A percentile compares a stretch with the other conserved stretches of the same genome.
These are phyloP conservation scores for Asarcornis scutulata DNA, from an alignment of 2,113 vertebrate species.

Conservation along the genomic window DNA sequence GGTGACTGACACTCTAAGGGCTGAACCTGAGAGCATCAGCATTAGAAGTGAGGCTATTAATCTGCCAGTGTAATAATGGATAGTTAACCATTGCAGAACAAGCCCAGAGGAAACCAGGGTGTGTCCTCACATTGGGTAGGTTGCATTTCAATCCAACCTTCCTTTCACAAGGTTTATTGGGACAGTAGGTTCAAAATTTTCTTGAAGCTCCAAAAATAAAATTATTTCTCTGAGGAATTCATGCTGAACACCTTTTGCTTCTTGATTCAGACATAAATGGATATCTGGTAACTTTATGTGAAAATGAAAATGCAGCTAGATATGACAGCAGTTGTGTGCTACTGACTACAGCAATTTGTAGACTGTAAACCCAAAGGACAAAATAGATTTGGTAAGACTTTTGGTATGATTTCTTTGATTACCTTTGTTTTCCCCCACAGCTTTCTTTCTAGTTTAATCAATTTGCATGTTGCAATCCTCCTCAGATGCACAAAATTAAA, in stretches of 20 bases:
- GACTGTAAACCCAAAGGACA: neutral
- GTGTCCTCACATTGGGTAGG: neutral
- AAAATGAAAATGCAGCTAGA: neutral
- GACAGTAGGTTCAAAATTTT: neutral
- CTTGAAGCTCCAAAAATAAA: neutral
- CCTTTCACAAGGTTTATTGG: neutral
- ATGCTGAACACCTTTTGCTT: neutral
- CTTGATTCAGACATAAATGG: neutral
- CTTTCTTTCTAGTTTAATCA: neutral
- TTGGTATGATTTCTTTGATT: neutral
- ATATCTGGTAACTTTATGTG: neutral
- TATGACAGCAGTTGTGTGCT: neutral
- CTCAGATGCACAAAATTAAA: neutral
- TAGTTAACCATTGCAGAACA: neutral
- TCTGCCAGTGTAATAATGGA: neutral
- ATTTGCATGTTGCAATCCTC: neutral
- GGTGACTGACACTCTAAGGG: neutral
- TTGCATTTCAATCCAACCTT: neutral
- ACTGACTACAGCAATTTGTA: neutral
- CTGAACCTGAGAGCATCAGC: neutral
- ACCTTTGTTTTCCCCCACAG: neutral
- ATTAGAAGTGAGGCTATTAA: neutral
- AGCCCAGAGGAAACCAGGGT: neutral
- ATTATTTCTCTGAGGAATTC: neutral
- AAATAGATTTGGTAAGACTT: neutral